Conservation (phyloP, 2,113 vertebrate genomes). For the Xiphophorus couchianus region DNA sequence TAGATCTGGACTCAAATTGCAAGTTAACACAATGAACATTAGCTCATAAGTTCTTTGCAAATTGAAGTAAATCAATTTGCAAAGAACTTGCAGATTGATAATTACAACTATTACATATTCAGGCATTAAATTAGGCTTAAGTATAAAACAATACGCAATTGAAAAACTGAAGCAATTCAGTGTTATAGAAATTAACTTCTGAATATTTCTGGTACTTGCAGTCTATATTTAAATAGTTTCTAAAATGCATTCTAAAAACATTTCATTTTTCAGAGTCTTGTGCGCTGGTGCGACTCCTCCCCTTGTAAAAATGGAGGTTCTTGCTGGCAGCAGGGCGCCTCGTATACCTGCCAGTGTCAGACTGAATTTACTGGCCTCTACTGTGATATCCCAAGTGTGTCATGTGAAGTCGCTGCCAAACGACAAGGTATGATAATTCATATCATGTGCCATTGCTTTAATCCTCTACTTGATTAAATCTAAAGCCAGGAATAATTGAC, state of each 20-base stretch:
- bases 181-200: not conserved
- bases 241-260: not conserved
- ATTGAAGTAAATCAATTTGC: not conserved
- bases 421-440: conserved; percentile 82
- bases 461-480: not conserved
- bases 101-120: not conserved
- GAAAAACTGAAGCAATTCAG: not conserved
- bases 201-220: not conserved
- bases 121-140: not conserved
- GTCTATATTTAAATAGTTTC: not conserved
- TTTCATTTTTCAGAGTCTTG: conserved; percentile 84
- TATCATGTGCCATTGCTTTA: not conserved
- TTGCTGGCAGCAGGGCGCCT: conserved; percentile 92
- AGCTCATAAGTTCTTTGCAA: not conserved
- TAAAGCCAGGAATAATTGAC: not conserved
- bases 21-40: not conserved
- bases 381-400: conserved; percentile 94
- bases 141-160: not conserved
- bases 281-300: conserved; percentile 94
- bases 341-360: conserved; percentile 92
- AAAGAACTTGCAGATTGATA: no score
- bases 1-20: not conserved
- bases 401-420: conserved; percentile 93
- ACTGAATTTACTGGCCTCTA: conserved; percentile 94
- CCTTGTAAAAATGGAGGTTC: conserved; percentile 94